Conservation (phyloP, 2,888 invertebrate species). For the Caenorhabditis sp. region DNA sequence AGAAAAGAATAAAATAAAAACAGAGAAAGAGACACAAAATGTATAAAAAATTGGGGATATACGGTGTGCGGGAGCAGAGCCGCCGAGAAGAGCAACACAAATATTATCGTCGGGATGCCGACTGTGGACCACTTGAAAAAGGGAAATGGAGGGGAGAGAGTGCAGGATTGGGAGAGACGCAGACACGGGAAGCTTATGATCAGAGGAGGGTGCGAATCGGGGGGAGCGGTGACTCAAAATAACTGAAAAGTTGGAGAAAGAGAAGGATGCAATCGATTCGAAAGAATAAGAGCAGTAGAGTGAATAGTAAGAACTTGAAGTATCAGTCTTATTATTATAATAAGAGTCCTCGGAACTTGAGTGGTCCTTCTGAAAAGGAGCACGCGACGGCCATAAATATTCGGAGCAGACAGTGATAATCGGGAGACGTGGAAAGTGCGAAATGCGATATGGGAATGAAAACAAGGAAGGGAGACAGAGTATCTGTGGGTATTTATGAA, state of each 20-base stretch:
- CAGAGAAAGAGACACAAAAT: slow-evolving; percentile 6
- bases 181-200: slow-evolving; percentile 33
- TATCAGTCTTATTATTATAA: not conserved
- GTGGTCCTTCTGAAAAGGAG: slow-evolving; percentile 3
- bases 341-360: slow-evolving; percentile 28
- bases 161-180: slow-evolving; percentile 15
- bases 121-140: slow-evolving; percentile 51
- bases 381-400: slow-evolving; percentile 2
- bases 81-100: slow-evolving; percentile 52
- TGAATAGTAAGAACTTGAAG: slow-evolving; percentile 5
- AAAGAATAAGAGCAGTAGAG: not conserved
- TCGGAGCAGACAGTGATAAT: slow-evolving; percentile 2
- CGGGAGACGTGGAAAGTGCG: not conserved
- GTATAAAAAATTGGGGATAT: slow-evolving; percentile 38
- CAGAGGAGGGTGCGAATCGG: slow-evolving; percentile 56
- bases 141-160: not conserved
- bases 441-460: slow-evolving; percentile 21
- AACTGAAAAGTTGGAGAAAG: slow-evolving; percentile 9
- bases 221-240: not conserved
- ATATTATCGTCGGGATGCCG: slow-evolving; percentile 46
- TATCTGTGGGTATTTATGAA: too few species aligned
- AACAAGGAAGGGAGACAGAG: not conserved
- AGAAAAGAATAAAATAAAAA: slow-evolving; percentile 20
- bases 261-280: slow-evolving; percentile 13
- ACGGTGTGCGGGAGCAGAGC: slow-evolving; percentile 38